phyloP scores from a whole-genome alignment of 1,140 invertebrate genomes.

The Leptinotarsa texana region DNA sequence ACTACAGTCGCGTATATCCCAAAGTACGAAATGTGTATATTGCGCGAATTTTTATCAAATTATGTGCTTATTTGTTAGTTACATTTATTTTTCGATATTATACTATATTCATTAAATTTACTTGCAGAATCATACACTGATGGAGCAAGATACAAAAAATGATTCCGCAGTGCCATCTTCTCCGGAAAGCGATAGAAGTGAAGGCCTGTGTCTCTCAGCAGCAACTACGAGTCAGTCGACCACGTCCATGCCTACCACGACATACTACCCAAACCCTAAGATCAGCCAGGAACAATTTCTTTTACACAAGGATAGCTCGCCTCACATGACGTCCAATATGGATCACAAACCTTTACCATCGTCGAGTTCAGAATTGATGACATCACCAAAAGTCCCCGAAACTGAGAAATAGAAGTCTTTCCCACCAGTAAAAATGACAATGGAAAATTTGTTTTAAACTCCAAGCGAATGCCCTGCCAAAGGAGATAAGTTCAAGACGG shows the following conservation, averaged over 20 bases:
- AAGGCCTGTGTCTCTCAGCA: conserved; percentile 29
- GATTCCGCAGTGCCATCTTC: conserved; percentile 53
- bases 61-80: no score
- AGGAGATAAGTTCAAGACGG: conserved; percentile 22
- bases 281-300: neutral
- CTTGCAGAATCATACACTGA: conserved; percentile 54
- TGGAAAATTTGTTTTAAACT: conserved; percentile 23
- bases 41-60: neutral
- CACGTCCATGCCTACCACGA: neutral
- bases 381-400: conserved; percentile 46
- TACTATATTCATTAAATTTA: conserved; percentile 30
- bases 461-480: conserved; percentile 30
- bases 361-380: conserved; percentile 52
- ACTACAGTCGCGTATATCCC: neutral
- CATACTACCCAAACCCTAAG: neutral
- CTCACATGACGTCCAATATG: neutral
- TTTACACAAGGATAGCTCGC: neutral
- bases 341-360: conserved; percentile 54
- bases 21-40: neutral
- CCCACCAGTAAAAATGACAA: conserved; percentile 26
- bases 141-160: conserved; percentile 47
- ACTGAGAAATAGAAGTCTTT: neutral
- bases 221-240: neutral
- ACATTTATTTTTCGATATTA: no score
- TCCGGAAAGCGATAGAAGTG: conserved; percentile 48